phyloP scores from a whole-genome alignment of 64 coral and sea anemone species.

The Pocillopora damicornis region DNA sequence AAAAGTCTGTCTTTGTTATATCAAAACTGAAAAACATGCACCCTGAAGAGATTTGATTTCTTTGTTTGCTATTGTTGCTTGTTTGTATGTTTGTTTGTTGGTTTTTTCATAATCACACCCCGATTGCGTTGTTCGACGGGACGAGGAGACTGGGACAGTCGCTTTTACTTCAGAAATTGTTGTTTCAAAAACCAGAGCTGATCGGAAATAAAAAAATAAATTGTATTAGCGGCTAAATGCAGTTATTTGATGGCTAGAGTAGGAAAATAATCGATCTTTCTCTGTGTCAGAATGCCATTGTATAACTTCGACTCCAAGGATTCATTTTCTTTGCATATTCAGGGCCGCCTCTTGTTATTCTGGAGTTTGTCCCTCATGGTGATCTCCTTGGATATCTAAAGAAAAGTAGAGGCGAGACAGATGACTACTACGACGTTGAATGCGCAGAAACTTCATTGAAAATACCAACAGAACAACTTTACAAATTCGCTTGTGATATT shows the following conservation, averaged over 20 bases:
- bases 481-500: constrained; percentile 17
- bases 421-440: constrained; percentile 15
- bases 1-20: too few species aligned
- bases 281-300: background rate
- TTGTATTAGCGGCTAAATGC: too few species aligned
- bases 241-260: background rate
- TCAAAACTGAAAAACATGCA: too few species aligned
- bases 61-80: background rate
- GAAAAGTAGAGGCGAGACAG: constrained; percentile 30
- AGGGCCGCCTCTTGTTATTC: constrained; percentile 19
- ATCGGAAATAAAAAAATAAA: too few species aligned
- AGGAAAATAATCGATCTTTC: background rate
- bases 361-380: constrained; percentile 29
- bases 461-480: constrained; percentile 14
- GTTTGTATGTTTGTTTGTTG: too few species aligned
- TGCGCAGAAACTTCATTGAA: background rate
- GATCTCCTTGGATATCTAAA: constrained; percentile 35
- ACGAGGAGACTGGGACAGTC: too few species aligned
- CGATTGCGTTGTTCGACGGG: too few species aligned
- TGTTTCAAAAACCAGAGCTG: too few species aligned
- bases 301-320: background rate
- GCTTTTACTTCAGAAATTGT: too few species aligned
- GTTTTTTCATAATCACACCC: too few species aligned
- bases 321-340: background rate
- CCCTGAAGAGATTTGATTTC: background rate